These are phyloP conservation scores for Climacteris rufus DNA, from an alignment of 2,113 vertebrate species.

Conservation along the genomic window DNA sequence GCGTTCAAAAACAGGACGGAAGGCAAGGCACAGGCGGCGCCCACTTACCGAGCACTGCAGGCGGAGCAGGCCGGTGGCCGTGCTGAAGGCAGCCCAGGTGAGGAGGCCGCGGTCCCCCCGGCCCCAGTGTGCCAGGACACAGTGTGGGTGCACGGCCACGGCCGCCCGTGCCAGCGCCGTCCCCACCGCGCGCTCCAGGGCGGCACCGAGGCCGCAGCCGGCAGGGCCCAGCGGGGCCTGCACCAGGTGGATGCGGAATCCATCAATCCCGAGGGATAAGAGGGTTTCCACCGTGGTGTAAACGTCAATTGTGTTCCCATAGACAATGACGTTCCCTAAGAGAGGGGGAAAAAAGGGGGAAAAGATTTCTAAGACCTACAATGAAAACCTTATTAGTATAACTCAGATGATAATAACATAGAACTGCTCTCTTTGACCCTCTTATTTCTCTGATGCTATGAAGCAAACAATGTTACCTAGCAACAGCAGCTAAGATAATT, in stretches of 20 bases:
- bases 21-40: not conserved
- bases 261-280: constrained; percentile 76
- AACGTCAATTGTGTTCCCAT: constrained; percentile 82
- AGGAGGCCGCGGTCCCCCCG: constrained; percentile 70
- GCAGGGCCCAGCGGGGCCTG: constrained; percentile 51
- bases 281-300: constrained; percentile 81
- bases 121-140: constrained; percentile 80
- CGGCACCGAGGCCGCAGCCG: constrained; percentile 61
- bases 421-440: constrained; percentile 70
- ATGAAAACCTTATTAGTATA: constrained; percentile 68
- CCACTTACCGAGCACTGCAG: constrained; percentile 84
- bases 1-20: not conserved
- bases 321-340: constrained; percentile 84
- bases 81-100: constrained; percentile 75
- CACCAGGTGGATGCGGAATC: constrained; percentile 79
- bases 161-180: constrained; percentile 42
- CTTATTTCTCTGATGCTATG: constrained; percentile 72
- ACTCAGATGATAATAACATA: constrained; percentile 65
- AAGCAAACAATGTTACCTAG: constrained; percentile 77
- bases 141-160: constrained; percentile 68
- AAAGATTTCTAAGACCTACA: constrained; percentile 35
- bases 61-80: constrained; percentile 49
- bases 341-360: not conserved
- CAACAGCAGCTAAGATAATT: constrained; percentile 78
- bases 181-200: constrained; percentile 58